Evolutionary conservation across 2,113 vertebrate species (phyloP), one percentile per base, ranked within the genome.

Genomic region (Crotophaga sulcirostris): DNA sequence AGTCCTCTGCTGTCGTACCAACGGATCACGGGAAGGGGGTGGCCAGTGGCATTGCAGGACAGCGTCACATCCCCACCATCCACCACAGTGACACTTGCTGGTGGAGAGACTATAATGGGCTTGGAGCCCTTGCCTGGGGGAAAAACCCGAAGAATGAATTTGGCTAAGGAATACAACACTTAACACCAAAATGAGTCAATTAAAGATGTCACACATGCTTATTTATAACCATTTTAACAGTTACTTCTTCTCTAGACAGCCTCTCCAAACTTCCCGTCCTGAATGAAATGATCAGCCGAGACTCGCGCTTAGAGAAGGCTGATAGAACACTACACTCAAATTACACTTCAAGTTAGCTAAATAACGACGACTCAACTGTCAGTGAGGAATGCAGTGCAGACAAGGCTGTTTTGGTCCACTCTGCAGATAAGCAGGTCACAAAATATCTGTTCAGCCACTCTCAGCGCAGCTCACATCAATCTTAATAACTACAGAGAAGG

Each of bases 11-110:
- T 77, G 84, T 98, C 87, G 34, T 98, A 98, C 98, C 98, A 98
- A 28, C 81, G 98, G 56, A 98, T 97, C 49, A 70, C 12, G 1
- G 98, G 98, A 20, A 86, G 8, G 3, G 98, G 98, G 3, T 97
- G 80, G 16, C 98, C 98, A 2, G 96, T 97, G 93, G 98, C 98
- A 5, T 97, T 98, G 89, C 98, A 98, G 64, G 97, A 97, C 73
- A 99, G 68, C 2, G 94, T 97, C 2, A 98, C 90, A 1, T 95
- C 93, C 63, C 93, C 95, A 5, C 98, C 98, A 2, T 87, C 93
- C 6, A 52, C 47, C 87, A 96, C 97, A 6, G 94, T 74, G n/a
- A 84, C 21, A 29, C 96, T 98, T 12, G 68, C 54, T 29, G 98
- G 98, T 2, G 93, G 56, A 3, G 96, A 98, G 40, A 97, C 68